phyloP scores from a whole-genome alignment of 2,113 vertebrate genomes.

The Acrocephalus kingi region DNA sequence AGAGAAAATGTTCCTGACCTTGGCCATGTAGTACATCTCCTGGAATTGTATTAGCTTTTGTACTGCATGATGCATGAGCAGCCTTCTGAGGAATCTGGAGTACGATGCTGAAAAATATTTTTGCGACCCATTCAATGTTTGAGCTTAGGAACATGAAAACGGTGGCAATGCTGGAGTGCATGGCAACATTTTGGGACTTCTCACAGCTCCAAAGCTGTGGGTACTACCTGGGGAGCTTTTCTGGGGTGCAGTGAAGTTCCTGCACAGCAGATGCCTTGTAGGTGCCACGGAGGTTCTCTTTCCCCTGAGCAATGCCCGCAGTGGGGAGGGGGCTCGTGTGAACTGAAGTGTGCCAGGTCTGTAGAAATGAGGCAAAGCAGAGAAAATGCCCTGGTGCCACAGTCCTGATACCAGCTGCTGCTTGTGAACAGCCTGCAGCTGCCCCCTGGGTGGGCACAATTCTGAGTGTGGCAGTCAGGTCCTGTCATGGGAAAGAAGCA shows the following conservation, averaged over 20 bases:
- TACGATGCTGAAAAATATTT: background rate
- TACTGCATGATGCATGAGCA: slow-evolving; percentile 31
- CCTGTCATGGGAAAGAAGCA: background rate
- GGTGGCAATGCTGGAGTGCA: accelerated
- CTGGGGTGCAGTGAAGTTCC: background rate
- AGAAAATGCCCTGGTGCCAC: background rate
- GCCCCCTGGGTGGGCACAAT: accelerated
- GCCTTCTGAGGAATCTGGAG: background rate
- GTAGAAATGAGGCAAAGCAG: background rate
- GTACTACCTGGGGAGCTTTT: background rate
- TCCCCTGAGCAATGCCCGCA: background rate
- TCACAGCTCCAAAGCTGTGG: background rate
- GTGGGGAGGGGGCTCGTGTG: background rate
- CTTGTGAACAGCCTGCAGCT: background rate
- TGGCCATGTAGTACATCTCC: slow-evolving; percentile 36
- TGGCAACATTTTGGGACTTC: background rate
- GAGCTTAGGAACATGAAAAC: background rate
- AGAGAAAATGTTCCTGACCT: slow-evolving; percentile 36
- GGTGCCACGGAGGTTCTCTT: accelerated
- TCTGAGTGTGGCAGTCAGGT: too few species aligned
- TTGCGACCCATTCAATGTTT: background rate
- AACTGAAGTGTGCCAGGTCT: background rate
- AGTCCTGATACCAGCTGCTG: background rate
- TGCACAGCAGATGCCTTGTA: background rate
- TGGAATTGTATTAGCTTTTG: slow-evolving; percentile 50